Percentiles rank a stretch among this genome's conserved stretches.
Conservation (phyloP, 2,113 vertebrate genomes). For the Talpa occidentalis region DNA sequence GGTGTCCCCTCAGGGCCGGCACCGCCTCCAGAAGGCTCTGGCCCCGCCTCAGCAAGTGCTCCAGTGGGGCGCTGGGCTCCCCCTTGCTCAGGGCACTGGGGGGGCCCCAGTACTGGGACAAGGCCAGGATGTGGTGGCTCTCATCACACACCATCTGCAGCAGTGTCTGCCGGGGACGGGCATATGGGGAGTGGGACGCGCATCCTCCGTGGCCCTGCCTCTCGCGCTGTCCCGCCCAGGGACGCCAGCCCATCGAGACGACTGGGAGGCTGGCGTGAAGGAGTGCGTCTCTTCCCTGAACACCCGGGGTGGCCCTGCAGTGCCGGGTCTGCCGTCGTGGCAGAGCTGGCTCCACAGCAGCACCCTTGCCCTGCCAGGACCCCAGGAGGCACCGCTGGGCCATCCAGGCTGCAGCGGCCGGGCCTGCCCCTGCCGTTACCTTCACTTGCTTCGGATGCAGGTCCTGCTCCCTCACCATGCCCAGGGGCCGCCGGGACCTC, state of each 20-base stretch:
- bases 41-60: constrained; percentile 89
- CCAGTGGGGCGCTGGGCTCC: constrained; percentile 67
- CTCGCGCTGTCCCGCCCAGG: background rate
- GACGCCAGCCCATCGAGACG: too few relatives aligned
- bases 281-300: too few relatives aligned
- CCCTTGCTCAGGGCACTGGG: constrained; percentile 61
- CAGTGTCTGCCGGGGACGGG: constrained; percentile 83
- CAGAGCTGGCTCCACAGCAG: too few relatives aligned
- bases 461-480: constrained; percentile 83
- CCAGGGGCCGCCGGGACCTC: constrained; percentile 81
- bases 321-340: too few relatives aligned
- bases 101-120: constrained; percentile 88
- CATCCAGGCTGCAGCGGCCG: too few relatives aligned
- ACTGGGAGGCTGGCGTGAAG: too few relatives aligned
- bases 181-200: background rate
- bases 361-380: too few relatives aligned
- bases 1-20: constrained; percentile 89
- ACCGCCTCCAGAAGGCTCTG: constrained; percentile 90
- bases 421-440: too few relatives aligned
- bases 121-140: constrained; percentile 91
- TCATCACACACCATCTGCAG: constrained; percentile 94
- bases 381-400: too few relatives aligned
- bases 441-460: constrained; percentile 91
- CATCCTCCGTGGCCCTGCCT: too few relatives aligned
- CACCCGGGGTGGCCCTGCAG: too few relatives aligned